Evolutionary conservation across 2,888 invertebrate genomes (phyloP), one percentile per base, ranked within the genome.

Genomic region (Andrena flavipes): DNA sequence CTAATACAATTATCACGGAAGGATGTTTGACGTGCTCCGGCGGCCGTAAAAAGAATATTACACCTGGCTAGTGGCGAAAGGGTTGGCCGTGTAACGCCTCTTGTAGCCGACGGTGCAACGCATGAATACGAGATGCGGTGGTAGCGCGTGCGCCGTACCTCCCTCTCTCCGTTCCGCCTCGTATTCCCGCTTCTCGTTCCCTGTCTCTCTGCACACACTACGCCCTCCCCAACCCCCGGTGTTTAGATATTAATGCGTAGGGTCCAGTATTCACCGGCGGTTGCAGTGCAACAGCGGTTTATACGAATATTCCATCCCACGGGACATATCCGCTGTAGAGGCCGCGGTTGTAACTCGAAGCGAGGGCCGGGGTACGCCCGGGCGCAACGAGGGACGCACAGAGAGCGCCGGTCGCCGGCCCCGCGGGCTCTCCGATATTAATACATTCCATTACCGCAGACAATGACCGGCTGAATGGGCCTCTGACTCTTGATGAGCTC

Each of bases 361-460:
- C 76, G 77, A 76, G 81, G 63, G 59, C 76, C 77, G 35, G 51
- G 54, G 29, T 42, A 42, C 13, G 49, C 29, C 54, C 33, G 63
- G 23, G 71, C 42, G 42, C 16, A 42, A 42, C 42, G 16, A 42
- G 42, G 16, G 42, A 42, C 42, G 42, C 42, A 42, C 64, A 16
- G 73, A 65, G 49, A 79, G 63, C 84, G 84, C 56, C 80, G 67
- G 84, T 80, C 84, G 87, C 76, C 88, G 81, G 84, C 87, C 87
- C 89, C 90, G 86, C 89, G 85, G 79, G 87, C 89, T 85, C 91
- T 93, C 91, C 89, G 92, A 93, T 93, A 93, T 93, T 93, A 93
- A 93, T 93, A 93, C 92, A 93, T 93, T 93, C 93, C 93, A 93
- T 93, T 93, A 93, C 92, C 91, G 92, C 90, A 91, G 92, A 93